Base-by-base conservation (phyloP, 2,797 vertebrate genomes). In the Xiphophorus birchmanni region DNA sequence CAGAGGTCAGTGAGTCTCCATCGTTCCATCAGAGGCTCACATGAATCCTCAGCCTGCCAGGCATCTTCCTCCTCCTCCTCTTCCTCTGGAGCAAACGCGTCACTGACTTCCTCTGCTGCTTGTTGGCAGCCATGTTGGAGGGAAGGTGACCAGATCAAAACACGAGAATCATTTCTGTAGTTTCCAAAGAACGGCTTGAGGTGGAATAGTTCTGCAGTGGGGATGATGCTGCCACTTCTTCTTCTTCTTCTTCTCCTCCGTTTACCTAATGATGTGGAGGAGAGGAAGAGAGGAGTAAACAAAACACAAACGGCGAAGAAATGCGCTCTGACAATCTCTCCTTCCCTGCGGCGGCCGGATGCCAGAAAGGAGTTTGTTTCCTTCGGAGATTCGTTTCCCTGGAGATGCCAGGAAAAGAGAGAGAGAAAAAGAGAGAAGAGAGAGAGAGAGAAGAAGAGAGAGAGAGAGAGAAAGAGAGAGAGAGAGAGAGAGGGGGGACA, bases 251-350 rank as follows among this genome's bases (percentile, higher is more conserved):
- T 73, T 73, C 75, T 73, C 35, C 80, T 88, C 76, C 73, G 89
- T 96, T 97, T 96, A 95, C 90, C 94, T 91, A 90, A 94, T 92
- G 93, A 40, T 90, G 83, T 90, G 94, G 93, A 94, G 92, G 79
- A 58, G 29, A 40, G 1, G 15, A 48, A 77, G 18, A 54, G 29
- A 26, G 37, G 76, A 26, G 82, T 82, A 76, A 80, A 69, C 48
- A 84, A 82, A 69, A 80, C 77, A 82, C 78, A 82, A 84, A 82
- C 69, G 87, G 82, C 87, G 87, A 86, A 90, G 96, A 96, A 96
- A 98, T 96, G 92, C 95, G 87, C 90, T 95, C 94, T 96, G 96
- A 97, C 95, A 97, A 96, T 95, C 95, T 94, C 93, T 91, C 92
- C 91, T 95, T 96, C 95, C 95, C 96, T 94, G 90, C 92, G 96